Conservation (phyloP, 2,113 vertebrate genomes). For the Chunga burmeisteri region DNA sequence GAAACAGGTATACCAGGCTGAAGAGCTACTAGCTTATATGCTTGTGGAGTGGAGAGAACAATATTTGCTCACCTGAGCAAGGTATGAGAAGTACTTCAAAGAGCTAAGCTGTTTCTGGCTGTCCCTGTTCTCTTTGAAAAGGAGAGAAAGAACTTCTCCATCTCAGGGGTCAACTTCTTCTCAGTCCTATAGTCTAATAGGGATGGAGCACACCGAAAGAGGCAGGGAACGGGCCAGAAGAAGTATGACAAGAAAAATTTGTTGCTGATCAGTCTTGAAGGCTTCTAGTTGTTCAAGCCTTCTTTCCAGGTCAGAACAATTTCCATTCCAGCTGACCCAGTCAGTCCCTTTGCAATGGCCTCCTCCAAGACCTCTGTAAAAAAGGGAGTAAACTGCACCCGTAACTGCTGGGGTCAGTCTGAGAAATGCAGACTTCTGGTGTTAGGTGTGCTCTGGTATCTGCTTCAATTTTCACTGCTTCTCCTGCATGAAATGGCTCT, state of each 20-base stretch:
- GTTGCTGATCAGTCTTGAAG: background rate
- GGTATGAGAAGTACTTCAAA: background rate
- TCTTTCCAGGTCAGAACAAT: background rate
- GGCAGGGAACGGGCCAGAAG: background rate
- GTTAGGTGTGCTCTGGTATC: background rate
- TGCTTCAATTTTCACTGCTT: background rate
- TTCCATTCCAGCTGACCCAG: background rate
- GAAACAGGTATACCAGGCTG: background rate
- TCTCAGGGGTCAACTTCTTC: background rate
- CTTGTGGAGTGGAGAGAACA: background rate
- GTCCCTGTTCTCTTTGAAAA: background rate
- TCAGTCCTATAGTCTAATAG: background rate
- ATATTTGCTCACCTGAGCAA: background rate
- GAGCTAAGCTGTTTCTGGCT: background rate
- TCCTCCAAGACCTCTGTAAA: background rate
- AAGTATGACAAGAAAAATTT: background rate
- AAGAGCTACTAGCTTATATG: background rate
- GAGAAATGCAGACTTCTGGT: background rate
- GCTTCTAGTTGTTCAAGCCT: background rate
- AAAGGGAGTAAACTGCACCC: background rate
- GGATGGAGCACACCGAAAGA: background rate
- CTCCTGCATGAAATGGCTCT: background rate
- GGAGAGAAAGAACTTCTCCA: background rate
- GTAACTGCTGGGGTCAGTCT: background rate
- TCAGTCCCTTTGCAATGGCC: background rate